Evolutionary conservation across 2,888 invertebrate species (phyloP).

Genomic region (Camponotus fellah): DNA sequence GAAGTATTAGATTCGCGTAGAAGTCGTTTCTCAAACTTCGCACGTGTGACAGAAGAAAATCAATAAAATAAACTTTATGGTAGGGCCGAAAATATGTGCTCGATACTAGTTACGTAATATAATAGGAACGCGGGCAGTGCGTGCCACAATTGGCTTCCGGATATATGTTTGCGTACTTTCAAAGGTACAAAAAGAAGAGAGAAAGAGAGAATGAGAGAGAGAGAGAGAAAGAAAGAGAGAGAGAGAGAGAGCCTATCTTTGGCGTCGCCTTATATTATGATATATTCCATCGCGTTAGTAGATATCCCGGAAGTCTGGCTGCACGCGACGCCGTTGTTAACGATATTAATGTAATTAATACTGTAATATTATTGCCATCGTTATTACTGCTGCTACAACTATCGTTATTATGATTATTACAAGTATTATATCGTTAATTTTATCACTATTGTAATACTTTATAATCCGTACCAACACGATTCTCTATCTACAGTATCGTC

Average conservation of each 20-base stretch:
- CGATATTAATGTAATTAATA: slow-evolving; percentile 77
- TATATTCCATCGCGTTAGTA: slow-evolving; percentile 70
- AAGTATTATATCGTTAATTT: slow-evolving; percentile 79
- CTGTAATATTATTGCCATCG: slow-evolving; percentile 77
- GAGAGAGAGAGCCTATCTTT: slow-evolving; percentile 68
- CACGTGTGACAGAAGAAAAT: slow-evolving; percentile 69
- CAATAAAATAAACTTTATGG: slow-evolving; percentile 59
- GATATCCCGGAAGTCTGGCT: slow-evolving; percentile 70
- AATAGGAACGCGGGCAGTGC: slow-evolving; percentile 72
- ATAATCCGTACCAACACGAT: slow-evolving; percentile 73
- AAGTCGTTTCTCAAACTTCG: slow-evolving; percentile 71
- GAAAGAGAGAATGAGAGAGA: slow-evolving; percentile 6
- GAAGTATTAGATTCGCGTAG: slow-evolving; percentile 68
- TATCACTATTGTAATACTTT: slow-evolving; percentile 80
- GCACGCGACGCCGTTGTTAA: slow-evolving; percentile 76
- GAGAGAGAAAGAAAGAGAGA: not conserved
- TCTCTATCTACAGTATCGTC: slow-evolving; percentile 65
- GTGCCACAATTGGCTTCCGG: slow-evolving; percentile 74
- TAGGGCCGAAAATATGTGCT: slow-evolving; percentile 73
- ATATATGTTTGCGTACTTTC: slow-evolving; percentile 58
- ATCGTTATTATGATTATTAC: slow-evolving; percentile 79
- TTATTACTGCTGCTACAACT: slow-evolving; percentile 75
- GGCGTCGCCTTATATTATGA: slow-evolving; percentile 73
- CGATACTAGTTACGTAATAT: slow-evolving; percentile 73
- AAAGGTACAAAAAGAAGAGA: slow-evolving; percentile 24